phyloP scores from a whole-genome alignment of 2,797 vertebrate genomes.

The Orientallactaga sibirica region DNA sequence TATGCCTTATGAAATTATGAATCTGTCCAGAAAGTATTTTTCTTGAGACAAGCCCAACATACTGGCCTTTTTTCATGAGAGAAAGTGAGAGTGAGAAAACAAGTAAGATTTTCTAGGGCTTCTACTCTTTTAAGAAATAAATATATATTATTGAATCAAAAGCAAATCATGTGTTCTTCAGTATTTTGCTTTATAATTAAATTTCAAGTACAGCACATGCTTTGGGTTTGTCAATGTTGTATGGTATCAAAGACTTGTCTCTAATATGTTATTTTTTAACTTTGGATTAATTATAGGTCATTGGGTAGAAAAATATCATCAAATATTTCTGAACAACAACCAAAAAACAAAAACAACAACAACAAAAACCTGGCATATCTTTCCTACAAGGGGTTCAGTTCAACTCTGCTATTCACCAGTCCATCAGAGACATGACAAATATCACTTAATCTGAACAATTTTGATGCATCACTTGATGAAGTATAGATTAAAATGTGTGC shows the following conservation, averaged over 20 bases:
- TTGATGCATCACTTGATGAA: not conserved
- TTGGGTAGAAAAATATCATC: not conserved
- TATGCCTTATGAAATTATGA: no score
- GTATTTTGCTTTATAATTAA: not conserved
- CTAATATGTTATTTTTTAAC: not conserved
- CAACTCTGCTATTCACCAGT: not conserved
- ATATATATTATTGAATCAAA: not conserved
- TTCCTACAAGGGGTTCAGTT: not conserved
- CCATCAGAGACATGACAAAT: not conserved
- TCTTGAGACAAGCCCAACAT: no score
- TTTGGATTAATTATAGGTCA: not conserved
- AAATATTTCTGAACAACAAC: not conserved
- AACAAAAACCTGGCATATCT: not conserved
- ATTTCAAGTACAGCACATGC: not conserved
- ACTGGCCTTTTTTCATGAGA: no score
- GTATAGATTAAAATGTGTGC: not conserved
- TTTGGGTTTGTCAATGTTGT: slow-evolving; percentile 27
- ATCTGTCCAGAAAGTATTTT: no score
- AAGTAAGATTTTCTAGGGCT: no score
- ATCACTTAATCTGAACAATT: slow-evolving; percentile 32
- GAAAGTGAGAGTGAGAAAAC: no score
- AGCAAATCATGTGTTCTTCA: slow-evolving; percentile 8
- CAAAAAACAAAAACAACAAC: no score
- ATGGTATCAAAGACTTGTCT: not conserved
- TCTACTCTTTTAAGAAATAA: no score